phyloP scores from a whole-genome alignment of 2,888 invertebrate genomes.

The Chrysopilus asiliformis region DNA sequence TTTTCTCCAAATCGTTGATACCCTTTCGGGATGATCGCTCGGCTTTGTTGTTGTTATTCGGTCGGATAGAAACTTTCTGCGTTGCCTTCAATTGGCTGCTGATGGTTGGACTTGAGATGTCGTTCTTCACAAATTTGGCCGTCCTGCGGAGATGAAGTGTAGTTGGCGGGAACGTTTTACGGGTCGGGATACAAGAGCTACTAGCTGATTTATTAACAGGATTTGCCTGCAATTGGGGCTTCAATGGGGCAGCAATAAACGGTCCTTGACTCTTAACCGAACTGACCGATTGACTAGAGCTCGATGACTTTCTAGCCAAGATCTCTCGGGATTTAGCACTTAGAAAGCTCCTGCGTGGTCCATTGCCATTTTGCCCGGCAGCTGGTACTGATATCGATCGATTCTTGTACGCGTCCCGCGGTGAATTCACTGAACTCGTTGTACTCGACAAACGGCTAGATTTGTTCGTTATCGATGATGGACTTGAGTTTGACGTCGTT shows the following conservation, averaged over 20 bases:
- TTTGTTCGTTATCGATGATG: conserved; percentile 33
- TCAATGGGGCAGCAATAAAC: too few relatives aligned
- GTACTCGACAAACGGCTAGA: conserved; percentile 30
- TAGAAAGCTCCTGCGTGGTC: conserved; percentile 28
- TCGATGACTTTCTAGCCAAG: conserved; percentile 29
- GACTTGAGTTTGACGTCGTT: conserved; percentile 28
- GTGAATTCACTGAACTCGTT: conserved; percentile 28
- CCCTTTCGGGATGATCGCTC: background rate
- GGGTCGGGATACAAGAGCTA: conserved; percentile 31
- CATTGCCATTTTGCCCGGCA: background rate
- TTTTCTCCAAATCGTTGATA: too few relatives aligned
- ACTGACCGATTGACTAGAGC: background rate
- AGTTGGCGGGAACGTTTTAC: conserved; percentile 21
- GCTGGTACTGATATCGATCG: conserved; percentile 33
- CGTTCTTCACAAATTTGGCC: conserved; percentile 10
- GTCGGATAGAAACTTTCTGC: background rate
- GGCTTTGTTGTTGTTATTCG: conserved; percentile 4
- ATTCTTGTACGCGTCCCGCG: conserved; percentile 31
- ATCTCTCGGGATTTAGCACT: conserved; percentile 36
- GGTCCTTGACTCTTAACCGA: too few relatives aligned
- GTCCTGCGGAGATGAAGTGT: conserved; percentile 15
- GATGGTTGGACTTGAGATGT: conserved; percentile 8
- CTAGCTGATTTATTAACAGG: conserved; percentile 13
- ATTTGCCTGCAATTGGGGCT: conserved; percentile 18
- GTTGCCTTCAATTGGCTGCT: conserved; percentile 6